Percentiles rank a stretch among this genome's conserved stretches.
Conservation (phyloP, 2,797 vertebrate species). For the Melanotaenia maccullochi region DNA sequence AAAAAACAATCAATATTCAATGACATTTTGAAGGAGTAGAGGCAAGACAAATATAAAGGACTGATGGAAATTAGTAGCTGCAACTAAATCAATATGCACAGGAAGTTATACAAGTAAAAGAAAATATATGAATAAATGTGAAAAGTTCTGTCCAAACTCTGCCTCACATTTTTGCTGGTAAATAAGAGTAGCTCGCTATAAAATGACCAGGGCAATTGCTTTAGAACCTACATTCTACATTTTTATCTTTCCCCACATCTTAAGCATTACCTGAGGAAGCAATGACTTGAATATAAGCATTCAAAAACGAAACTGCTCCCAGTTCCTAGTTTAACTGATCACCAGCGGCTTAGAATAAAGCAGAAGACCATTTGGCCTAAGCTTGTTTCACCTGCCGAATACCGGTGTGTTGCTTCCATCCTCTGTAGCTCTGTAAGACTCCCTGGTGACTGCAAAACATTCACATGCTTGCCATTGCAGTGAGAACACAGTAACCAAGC, state of each 20-base stretch:
- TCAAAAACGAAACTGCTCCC: conserved; percentile 24
- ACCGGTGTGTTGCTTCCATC: conserved; percentile 36
- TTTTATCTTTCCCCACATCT: conserved; percentile 10
- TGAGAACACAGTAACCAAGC: conserved; percentile 57
- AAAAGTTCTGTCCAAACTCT: conserved; percentile 10
- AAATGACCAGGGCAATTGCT: conserved; percentile 45
- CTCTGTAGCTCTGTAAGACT: conserved; percentile 34
- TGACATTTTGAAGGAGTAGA: conserved; percentile 56
- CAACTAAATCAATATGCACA: conserved; percentile 43
- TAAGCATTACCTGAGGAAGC: conserved; percentile 14
- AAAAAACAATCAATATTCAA: conserved; percentile 46
- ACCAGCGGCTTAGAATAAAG: conserved; percentile 1
- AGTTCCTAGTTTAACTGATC: conserved; percentile 26
- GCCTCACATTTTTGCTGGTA: conserved; percentile 14
- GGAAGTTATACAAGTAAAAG: conserved; percentile 35
- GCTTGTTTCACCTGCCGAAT: conserved; percentile 48
- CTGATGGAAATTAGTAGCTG: conserved; percentile 31
- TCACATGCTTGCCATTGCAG: conserved; percentile 55
- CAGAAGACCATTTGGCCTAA: conserved; percentile 22
- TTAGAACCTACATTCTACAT: conserved; percentile 22
- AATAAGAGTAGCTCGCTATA: conserved; percentile 40
- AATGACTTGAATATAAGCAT: conserved; percentile 44
- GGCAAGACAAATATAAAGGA: conserved; percentile 1
- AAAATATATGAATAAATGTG: conserved; percentile 34
- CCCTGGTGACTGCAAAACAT: conserved; percentile 45